Base-by-base conservation (phyloP, 1,140 invertebrate genomes). In the Polypedilum vanderplanki region DNA sequence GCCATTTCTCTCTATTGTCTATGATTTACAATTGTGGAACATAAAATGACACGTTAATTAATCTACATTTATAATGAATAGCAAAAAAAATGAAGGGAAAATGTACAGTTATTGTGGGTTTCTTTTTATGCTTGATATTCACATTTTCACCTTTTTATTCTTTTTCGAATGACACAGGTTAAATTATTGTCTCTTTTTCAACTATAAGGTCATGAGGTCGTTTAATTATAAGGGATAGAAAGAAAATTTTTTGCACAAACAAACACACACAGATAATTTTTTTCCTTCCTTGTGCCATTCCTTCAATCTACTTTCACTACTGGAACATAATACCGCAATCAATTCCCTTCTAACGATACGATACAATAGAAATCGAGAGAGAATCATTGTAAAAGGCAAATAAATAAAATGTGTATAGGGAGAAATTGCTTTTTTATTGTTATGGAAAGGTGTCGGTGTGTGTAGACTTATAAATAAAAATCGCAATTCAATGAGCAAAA, bases 361-460 rank as follows among this genome's bases (percentile, higher is more conserved):
- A 33, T 33, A 33, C 24, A 33, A 57, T 57, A 57, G 46, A 57
- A 57, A 57, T 12, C 17, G 18, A n/a, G 18, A 20, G 9, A 70
- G 20, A 70, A 70, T 70, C 20, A 70, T 70, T 18, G 65, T 70
- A 70, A 70, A 70, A 70, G 46, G 65, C 65, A 70, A 70, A 70
- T 70, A 70, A 70, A 70, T 33, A 33, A 33, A 33, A 33, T 33
- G 24, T 33, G 24, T 33, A 33, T 70, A 70, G 65, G 65, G 65
- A 20, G 65, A 70, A 70, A 70, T 70, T 70, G 65, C 65, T 70
- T 70, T 70, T 70, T 70, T 70, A 70, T 70, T 70, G 65, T 70
- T 70, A 18, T 70, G 10, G 24, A 33, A 70, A 70, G 65, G 65
- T 70, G 65, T 70, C 17, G 65, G 65, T 18, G 65, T 4, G 24